A percentile compares a stretch with the other conserved stretches of the same genome.
phyloP scores from a whole-genome alignment of 2,797 vertebrate genomes.

The Hydrolagus colliei region DNA sequence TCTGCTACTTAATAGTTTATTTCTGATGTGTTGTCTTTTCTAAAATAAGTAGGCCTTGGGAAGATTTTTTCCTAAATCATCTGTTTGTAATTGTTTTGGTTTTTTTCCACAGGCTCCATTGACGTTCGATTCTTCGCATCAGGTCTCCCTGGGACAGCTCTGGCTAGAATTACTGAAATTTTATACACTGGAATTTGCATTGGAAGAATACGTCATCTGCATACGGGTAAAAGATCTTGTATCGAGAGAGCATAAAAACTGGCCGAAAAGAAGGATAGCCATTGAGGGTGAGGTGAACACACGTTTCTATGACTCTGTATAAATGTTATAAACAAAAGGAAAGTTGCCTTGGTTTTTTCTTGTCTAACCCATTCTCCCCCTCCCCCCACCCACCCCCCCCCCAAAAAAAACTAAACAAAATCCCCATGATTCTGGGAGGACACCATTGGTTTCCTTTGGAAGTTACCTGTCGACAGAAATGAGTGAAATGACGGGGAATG shows the following conservation, averaged over 20 bases:
- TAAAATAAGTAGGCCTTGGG: neutral
- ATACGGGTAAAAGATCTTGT: constrained; percentile 81
- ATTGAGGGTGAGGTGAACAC: constrained; percentile 73
- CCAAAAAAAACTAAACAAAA: too few relatives aligned
- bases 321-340: too few relatives aligned
- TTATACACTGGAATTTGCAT: constrained; percentile 94
- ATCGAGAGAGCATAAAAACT: constrained; percentile 86
- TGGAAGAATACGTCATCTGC: constrained; percentile 92
- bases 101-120: constrained; percentile 65
- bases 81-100: constrained; percentile 34
- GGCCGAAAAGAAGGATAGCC: constrained; percentile 89
- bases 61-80: constrained; percentile 2
- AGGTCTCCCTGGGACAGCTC: constrained; percentile 73
- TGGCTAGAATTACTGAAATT: constrained; percentile 93
- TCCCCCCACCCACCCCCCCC: too few relatives aligned
- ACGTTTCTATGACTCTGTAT: neutral
- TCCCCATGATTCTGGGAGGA: too few relatives aligned
- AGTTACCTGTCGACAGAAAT: too few relatives aligned
- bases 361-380: too few relatives aligned
- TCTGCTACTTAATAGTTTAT: too few relatives aligned
- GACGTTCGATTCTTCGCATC: constrained; percentile 57
- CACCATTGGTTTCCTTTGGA: too few relatives aligned
- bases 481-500: too few relatives aligned
- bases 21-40: neutral
- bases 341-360: too few relatives aligned